Evolutionary conservation across 1,140 invertebrate species (phyloP).

Genomic region (Stenopsyche tienmushanensis): DNA sequence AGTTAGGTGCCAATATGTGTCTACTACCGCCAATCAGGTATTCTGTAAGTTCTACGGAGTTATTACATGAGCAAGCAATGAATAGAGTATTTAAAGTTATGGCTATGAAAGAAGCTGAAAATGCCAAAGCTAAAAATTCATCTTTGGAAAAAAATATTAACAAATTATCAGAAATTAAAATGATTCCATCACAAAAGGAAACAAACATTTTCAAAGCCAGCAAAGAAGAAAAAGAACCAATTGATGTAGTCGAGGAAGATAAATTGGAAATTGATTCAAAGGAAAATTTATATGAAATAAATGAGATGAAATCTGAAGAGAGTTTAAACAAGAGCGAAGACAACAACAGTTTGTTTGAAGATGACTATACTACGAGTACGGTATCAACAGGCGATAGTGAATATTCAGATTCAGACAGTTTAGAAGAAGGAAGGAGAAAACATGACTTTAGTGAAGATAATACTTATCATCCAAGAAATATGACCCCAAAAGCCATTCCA

Average conservation of each 20-base stretch:
- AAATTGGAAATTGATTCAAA: neutral
- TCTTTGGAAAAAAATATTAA: constrained; percentile 39
- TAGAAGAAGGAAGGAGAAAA: constrained; percentile 58
- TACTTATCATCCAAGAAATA: constrained; percentile 67
- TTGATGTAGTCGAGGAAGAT: neutral
- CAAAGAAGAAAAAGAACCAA: neutral
- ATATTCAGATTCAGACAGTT: constrained; percentile 56
- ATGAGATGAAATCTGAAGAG: constrained; percentile 28
- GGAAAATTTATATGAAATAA: constrained; percentile 3
- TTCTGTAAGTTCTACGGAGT: constrained; percentile 77
- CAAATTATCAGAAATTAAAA: constrained; percentile 29
- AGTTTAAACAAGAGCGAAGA: constrained; percentile 35
- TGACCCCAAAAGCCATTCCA: constrained; percentile 45
- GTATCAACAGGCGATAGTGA: constrained; percentile 52
- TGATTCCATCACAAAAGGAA: neutral
- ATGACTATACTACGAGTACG: constrained; percentile 62
- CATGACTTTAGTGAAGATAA: constrained; percentile 60
- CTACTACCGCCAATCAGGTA: constrained; percentile 58
- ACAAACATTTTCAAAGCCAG: neutral
- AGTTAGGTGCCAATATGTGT: constrained; percentile 58
- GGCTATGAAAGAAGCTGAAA: constrained; percentile 67
- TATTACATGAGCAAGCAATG: constrained; percentile 77
- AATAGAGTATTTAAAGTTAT: constrained; percentile 74
- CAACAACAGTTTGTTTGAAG: constrained; percentile 55
- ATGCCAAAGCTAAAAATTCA: constrained; percentile 46